Evolutionary conservation across 2,797 vertebrate species (phyloP).

Genomic region (Coreius guichenoti): DNA sequence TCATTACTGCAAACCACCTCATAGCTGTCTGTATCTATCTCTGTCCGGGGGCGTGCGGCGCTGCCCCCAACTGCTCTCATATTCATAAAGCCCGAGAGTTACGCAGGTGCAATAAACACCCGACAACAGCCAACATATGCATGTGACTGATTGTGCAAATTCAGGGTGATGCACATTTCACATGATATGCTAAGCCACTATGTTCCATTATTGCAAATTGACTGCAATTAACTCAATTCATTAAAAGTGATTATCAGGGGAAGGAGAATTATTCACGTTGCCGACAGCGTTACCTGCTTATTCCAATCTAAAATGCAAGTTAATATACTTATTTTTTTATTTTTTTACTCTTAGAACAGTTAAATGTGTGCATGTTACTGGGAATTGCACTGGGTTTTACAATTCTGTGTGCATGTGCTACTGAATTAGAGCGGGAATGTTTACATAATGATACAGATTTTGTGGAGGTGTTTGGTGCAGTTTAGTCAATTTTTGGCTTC

Average conservation of each 20-base stretch:
- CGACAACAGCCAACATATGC: constrained; percentile 66
- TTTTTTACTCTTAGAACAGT: constrained; percentile 68
- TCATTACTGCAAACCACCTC: constrained; percentile 77
- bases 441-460: not conserved
- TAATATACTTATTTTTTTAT: constrained; percentile 80
- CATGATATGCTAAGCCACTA: constrained; percentile 4
- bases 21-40: constrained; percentile 74
- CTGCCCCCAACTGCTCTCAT: constrained; percentile 62
- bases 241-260: constrained; percentile 73
- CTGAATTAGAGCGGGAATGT: not conserved
- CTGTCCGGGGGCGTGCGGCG: constrained; percentile 65
- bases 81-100: constrained; percentile 67
- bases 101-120: constrained; percentile 63
- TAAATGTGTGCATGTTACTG: not conserved
- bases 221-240: constrained; percentile 76
- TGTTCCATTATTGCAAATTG: constrained; percentile 71
- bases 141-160: constrained; percentile 69
- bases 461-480: not conserved
- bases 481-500: not conserved
- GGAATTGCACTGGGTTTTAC: not conserved
- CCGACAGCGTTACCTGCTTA: constrained; percentile 63
- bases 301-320: constrained; percentile 71
- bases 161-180: constrained; percentile 47
- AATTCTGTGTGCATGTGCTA: not conserved
- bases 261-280: constrained; percentile 66